Percentiles rank a stretch among this genome's conserved stretches.
These are phyloP conservation scores for Isoperla grammatica DNA, from an alignment of 2,888 invertebrate species.

Conservation along the genomic window DNA sequence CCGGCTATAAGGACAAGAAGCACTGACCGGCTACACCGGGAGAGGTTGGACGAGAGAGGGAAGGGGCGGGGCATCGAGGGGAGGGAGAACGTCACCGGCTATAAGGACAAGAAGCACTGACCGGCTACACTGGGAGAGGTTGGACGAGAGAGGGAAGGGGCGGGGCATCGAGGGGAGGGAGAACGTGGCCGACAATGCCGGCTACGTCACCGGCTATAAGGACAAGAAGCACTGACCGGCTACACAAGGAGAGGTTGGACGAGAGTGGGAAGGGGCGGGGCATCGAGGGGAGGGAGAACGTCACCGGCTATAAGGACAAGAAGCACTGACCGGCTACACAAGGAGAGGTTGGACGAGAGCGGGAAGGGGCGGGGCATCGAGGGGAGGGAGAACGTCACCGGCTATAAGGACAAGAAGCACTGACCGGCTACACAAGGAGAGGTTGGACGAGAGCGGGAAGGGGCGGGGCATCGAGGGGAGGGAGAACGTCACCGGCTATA, in stretches of 20 bases:
- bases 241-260: constrained; percentile 44
- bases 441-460: too few species aligned
- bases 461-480: too few species aligned
- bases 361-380: too few species aligned
- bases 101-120: constrained; percentile 37
- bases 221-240: constrained; percentile 34
- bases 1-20: too few species aligned
- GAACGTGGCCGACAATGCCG: constrained; percentile 34
- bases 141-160: too few species aligned
- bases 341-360: constrained; percentile 34
- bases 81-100: constrained; percentile 40
- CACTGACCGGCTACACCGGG: too few species aligned
- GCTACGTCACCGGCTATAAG: constrained; percentile 44
- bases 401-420: too few species aligned
- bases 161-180: too few species aligned
- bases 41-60: constrained; percentile 43
- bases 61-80: constrained; percentile 44
- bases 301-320: constrained; percentile 40
- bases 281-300: constrained; percentile 41
- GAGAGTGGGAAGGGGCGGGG: constrained; percentile 43
- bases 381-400: too few species aligned
- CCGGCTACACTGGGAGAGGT: not conserved
- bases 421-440: too few species aligned
- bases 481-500: too few species aligned
- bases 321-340: constrained; percentile 41